These are phyloP conservation scores for Boulengeromyrus knoepffleri DNA, from an alignment of 2,113 vertebrate species.

Conservation along the genomic window DNA sequence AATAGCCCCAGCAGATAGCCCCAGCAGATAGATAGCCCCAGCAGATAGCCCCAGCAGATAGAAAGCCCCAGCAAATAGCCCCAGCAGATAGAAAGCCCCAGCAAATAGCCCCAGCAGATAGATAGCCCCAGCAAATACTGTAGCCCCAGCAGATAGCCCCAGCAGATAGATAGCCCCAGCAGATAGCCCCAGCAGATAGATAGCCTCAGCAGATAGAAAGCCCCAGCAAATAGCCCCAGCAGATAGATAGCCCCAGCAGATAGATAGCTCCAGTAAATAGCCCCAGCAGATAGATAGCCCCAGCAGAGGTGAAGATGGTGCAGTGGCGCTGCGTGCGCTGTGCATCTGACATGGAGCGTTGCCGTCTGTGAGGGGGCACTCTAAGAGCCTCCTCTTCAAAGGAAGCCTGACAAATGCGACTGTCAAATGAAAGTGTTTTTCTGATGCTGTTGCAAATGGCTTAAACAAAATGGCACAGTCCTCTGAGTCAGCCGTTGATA, in stretches of 20 bases:
- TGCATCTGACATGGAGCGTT: neutral
- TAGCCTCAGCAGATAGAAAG: too few species aligned
- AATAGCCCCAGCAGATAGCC: too few species aligned
- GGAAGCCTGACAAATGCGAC: neutral
- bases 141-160: too few species aligned
- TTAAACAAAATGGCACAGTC: neutral
- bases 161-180: too few species aligned
- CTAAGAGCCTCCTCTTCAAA: neutral
- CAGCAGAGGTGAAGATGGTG: neutral
- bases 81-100: neutral
- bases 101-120: too few species aligned
- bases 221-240: too few species aligned
- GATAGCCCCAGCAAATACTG: too few species aligned
- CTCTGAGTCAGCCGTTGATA: neutral
- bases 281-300: neutral
- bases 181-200: neutral
- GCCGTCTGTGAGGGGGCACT: neutral
- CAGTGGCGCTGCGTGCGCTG: neutral
- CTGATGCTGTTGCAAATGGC: neutral
- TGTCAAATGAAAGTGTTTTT: conserved; percentile 1
- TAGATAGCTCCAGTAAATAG: neutral
- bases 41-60: too few species aligned
- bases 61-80: too few species aligned
- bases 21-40: neutral
- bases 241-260: too few species aligned